A percentile compares a stretch with the other conserved stretches of the same genome.
Evolutionary conservation across 2,888 invertebrate genomes (phyloP).

Genomic region (Cataglyphis altisquamis): DNA sequence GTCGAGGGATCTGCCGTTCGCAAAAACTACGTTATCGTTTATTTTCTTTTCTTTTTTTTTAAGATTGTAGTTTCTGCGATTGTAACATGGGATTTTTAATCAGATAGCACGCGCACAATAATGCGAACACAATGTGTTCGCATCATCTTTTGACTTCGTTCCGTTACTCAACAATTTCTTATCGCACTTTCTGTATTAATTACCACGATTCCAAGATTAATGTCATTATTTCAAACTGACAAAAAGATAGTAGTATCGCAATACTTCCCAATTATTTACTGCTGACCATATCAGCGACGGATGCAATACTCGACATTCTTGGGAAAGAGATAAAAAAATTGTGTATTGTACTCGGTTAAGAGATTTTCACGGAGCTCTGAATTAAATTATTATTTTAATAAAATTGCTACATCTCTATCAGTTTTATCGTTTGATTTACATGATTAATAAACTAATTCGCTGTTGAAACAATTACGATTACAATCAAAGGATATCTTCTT

Average conservation of each 20-base stretch:
- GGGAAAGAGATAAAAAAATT: not conserved
- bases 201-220: constrained; percentile 2
- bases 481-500: not conserved
- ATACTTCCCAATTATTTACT: constrained; percentile 12
- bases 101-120: not conserved
- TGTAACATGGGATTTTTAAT: not conserved
- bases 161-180: constrained; percentile 22
- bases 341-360: not conserved
- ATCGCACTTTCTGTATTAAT: constrained; percentile 19
- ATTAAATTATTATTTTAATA: constrained; percentile 18
- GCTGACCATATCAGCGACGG: not conserved
- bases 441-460: not conserved
- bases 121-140: not conserved
- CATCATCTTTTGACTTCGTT: not conserved
- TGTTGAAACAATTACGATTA: not conserved
- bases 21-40: not conserved
- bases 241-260: not conserved
- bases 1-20: not conserved
- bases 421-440: not conserved
- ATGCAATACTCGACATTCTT: constrained; percentile 39
- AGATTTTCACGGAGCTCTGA: not conserved
- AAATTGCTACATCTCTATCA: not conserved
- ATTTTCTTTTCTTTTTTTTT: not conserved
- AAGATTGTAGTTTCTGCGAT: not conserved
- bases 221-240: not conserved